Evolutionary conservation across 2,113 vertebrate species (phyloP), one percentile per base, ranked within the genome.

Genomic region (Sceloporus tristichus): DNA sequence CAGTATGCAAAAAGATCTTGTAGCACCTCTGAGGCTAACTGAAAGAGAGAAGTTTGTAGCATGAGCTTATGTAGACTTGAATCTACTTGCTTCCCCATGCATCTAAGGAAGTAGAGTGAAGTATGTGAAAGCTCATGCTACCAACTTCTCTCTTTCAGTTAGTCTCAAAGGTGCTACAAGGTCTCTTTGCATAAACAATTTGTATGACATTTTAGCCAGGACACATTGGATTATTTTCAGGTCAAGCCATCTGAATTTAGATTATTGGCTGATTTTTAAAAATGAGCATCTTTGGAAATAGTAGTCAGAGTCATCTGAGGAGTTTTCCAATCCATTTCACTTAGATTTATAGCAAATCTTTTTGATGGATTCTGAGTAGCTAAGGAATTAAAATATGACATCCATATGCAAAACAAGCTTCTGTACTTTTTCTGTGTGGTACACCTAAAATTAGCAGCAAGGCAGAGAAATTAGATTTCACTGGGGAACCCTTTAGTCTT

Each of bases 191-290:
- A 48, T 48, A 48, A 48, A 14, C 59, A 62, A 18, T 68, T 38
- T 76, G 34, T 80, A 0, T 88, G 2, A 0, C 59, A 0, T 16
- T 68, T 78, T 75, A 29, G 71, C 82, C 38, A 23, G 18, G 0
- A 0, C n/a, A 34, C n/a, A 78, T 0, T 40, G 77, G 77, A 84
- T 82, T 21, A 34, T 0, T 0, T 21, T 23, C 4, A 6, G 10
- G 0, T 0, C 0, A 1, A 0, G 2, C 9, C 70, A 0, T 2
- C 54, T 40, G 71, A 59, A 85, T 74, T 62, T 29, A 0, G 2
- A 23, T 29, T 83, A 66, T 2, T 40, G 59, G 4, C 11, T 14
- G 0, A n/a, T 0, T 2, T 19, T 34, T 79, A 38, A 11, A 0
- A 0, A 1, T 42, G 16, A 4, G 0, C 29, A 68, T 21, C n/a